Evolutionary conservation across 2,113 vertebrate genomes (phyloP).

Genomic region (Rhinolophus sinicus): DNA sequence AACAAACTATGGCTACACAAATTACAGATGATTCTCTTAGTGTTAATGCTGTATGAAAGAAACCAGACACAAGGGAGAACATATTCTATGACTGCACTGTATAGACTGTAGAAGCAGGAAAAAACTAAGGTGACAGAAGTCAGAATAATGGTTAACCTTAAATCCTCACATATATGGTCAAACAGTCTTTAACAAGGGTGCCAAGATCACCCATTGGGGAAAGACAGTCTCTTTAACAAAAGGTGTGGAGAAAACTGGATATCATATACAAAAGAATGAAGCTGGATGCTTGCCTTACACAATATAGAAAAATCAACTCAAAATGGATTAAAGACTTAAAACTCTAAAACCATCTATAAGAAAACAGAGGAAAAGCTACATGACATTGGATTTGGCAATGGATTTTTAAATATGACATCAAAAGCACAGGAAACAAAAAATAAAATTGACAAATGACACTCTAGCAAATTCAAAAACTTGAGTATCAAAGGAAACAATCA

Average conservation of each 20-base stretch:
- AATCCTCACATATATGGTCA: background rate
- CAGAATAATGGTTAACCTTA: background rate
- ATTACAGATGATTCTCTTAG: background rate
- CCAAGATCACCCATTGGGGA: background rate
- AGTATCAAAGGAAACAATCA: background rate
- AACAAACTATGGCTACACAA: background rate
- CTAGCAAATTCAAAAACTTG: background rate
- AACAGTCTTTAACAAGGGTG: background rate
- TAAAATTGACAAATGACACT: background rate
- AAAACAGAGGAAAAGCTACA: background rate
- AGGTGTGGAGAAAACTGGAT: background rate
- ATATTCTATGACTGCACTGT: background rate
- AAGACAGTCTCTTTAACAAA: background rate
- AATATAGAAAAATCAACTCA: background rate
- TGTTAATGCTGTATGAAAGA: background rate
- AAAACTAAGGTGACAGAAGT: background rate
- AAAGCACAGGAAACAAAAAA: background rate
- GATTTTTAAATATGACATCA: background rate
- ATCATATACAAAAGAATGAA: background rate
- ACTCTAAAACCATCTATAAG: background rate
- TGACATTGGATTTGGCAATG: background rate
- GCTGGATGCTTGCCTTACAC: background rate
- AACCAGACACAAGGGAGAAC: background rate
- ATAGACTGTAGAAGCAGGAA: background rate
- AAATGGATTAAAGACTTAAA: background rate